Base-by-base conservation (phyloP, 2,113 vertebrate genomes). In the Raja brachyura region DNA sequence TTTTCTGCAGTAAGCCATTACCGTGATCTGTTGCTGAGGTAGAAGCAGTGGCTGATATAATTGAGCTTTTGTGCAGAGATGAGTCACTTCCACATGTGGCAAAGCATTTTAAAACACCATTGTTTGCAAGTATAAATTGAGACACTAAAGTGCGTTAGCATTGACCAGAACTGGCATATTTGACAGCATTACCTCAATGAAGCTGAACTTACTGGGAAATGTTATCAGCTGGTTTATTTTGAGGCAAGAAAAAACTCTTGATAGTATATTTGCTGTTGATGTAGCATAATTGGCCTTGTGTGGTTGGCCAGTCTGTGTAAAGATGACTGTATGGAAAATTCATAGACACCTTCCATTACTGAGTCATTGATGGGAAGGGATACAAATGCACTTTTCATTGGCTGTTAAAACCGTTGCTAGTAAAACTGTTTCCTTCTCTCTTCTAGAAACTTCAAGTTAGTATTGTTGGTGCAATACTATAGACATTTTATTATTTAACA, bases 321-420 rank as follows among this genome's bases (percentile, higher is more conserved):
- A 31, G 28, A 63, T 88, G 83, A 88, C 25, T 63, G 83, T n/a
- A 88, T 88, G 83, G 83, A 88, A 88, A 88, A 63, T 31, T 31
- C 61, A 61, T 18, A 66, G 28, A 88, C 28, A 31, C 56, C 83
- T 14, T 88, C 83, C 25, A 28, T 59, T 59, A 59, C 9, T 85
- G 13, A 81, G 39, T 66, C 76, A 83, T 1, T 83, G 79, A 13
- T 83, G 79, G 79, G 22, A 22, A 28, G 54, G 22, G 20, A 83
- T 56, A 48, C 39, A 48, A n/a, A n/a, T n/a, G n/a, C n/a, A n/a
- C n/a, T n/a, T n/a, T 48, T 1, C 39, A 48, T 6, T 88, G 25
- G 11, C 13, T 16, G 11, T n/a, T 85, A 66, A 88, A 63, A 63
- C 28, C 54, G 10, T 85, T 85, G 56, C 28, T 85, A 28, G 22